Evolutionary conservation across 2,888 invertebrate species (phyloP).

Genomic region (Philereme vetulata): DNA sequence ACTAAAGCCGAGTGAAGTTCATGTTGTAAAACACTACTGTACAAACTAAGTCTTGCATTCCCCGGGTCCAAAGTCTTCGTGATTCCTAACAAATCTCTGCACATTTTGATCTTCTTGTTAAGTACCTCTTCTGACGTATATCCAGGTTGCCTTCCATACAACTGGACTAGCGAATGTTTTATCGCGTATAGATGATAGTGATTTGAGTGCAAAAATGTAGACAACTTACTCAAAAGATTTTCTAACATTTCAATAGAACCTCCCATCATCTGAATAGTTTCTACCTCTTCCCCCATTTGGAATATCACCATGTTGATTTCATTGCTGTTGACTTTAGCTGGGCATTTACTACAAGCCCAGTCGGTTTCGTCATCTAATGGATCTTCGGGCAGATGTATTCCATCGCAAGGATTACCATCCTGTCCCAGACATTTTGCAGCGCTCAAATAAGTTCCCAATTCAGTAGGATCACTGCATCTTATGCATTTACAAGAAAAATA

Average conservation of each 20-base stretch:
- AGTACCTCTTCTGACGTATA: conserved; percentile 85
- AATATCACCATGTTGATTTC: conserved; percentile 87
- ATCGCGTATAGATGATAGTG: conserved; percentile 93
- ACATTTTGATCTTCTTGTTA: conserved; percentile 87
- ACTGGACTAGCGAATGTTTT: conserved; percentile 91
- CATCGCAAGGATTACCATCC: conserved; percentile 84
- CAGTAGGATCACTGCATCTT: conserved; percentile 92
- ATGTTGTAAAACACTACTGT: conserved; percentile 90
- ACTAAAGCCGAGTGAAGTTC: conserved; percentile 86
- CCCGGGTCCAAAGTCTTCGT: conserved; percentile 88
- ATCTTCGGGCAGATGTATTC: conserved; percentile 87
- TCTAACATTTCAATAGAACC: conserved; percentile 85
- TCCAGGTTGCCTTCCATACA: conserved; percentile 88
- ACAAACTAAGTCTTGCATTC: conserved; percentile 89
- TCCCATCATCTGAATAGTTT: conserved; percentile 85
- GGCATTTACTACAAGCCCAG: conserved; percentile 90
- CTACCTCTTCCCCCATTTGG: conserved; percentile 91
- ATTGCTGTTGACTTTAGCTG: conserved; percentile 84
- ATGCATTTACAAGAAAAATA: conserved; percentile 90
- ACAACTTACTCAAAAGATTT: conserved; percentile 86
- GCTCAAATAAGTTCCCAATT: conserved; percentile 89
- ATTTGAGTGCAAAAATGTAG: conserved; percentile 90
- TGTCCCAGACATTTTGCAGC: conserved; percentile 87
- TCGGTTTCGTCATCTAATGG: conserved; percentile 88
- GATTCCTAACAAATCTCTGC: conserved; percentile 85